phyloP scores from a whole-genome alignment of 2,888 invertebrate species.

The Junonia oenone region DNA sequence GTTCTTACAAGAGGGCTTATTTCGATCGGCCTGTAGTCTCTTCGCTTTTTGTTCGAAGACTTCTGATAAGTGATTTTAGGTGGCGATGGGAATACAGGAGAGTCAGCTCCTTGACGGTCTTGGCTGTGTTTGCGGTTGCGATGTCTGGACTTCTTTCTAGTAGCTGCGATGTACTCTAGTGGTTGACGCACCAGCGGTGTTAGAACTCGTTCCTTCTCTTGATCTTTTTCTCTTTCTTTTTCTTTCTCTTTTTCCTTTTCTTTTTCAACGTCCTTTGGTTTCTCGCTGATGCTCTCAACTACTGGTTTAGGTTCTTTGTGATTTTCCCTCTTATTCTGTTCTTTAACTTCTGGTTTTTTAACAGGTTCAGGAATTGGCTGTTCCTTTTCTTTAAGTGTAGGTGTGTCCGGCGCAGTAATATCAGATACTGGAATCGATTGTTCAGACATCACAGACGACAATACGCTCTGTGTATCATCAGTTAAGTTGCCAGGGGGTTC shows the following conservation, averaged over 20 bases:
- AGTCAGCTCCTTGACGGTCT: conserved; percentile 82
- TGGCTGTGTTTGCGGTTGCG: conserved; percentile 83
- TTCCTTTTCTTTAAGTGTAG: conserved; percentile 75
- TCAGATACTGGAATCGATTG: conserved; percentile 85
- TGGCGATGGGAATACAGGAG: conserved; percentile 83
- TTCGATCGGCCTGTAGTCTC: conserved; percentile 79
- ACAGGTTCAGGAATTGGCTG: conserved; percentile 40
- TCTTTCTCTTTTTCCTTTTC: conserved; percentile 58
- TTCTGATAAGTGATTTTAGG: conserved; percentile 82
- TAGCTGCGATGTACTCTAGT: conserved; percentile 85
- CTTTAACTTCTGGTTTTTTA: conserved; percentile 53
- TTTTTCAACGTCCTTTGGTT: conserved; percentile 43
- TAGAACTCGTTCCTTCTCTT: conserved; percentile 73
- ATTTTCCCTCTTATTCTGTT: conserved; percentile 39
- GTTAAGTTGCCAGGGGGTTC: conserved; percentile 82
- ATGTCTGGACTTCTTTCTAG: conserved; percentile 84
- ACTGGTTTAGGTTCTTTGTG: conserved; percentile 60
- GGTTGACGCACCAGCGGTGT: conserved; percentile 86
- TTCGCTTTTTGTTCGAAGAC: conserved; percentile 77
- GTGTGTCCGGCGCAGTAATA: conserved; percentile 76
- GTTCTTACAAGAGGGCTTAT: conserved; percentile 68
- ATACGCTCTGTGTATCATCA: conserved; percentile 86
- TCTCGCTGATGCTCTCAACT: conserved; percentile 51
- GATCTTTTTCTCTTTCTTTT: conserved; percentile 39
- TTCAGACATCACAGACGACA: conserved; percentile 87